A percentile compares a stretch with the other conserved stretches of the same genome.
phyloP scores from a whole-genome alignment of 2,888 invertebrate genomes.

The Labia minor region DNA sequence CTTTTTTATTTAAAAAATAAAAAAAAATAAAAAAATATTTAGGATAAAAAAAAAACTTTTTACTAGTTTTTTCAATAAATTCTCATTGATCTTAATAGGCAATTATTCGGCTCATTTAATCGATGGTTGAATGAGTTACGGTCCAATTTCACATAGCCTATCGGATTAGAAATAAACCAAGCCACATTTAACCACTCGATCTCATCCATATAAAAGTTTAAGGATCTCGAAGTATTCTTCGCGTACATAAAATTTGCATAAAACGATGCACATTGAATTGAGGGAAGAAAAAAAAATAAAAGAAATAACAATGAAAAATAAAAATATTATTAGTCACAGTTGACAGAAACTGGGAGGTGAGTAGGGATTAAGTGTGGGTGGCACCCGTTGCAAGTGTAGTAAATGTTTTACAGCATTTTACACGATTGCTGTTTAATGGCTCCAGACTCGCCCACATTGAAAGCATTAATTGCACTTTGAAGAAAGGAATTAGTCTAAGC shows the following conservation, averaged over 20 bases:
- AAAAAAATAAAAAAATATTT: too few relatives aligned
- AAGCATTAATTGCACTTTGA: not conserved
- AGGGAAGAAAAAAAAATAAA: too few relatives aligned
- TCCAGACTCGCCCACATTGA: not conserved
- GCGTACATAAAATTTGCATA: not conserved
- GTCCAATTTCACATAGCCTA: not conserved
- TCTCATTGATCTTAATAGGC: not conserved
- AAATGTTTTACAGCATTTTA: slow-evolving; percentile 13
- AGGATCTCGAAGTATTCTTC: not conserved
- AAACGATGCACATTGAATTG: not conserved
- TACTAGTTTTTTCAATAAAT: not conserved
- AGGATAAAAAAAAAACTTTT: too few relatives aligned
- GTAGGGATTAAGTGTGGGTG: not conserved
- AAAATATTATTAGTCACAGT: not conserved
- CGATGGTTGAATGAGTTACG: not conserved
- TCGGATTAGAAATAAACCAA: not conserved
- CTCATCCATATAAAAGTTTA: not conserved
- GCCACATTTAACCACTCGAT: not conserved
- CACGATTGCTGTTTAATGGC: not conserved
- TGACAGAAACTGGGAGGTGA: not conserved
- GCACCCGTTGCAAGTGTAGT: not conserved
- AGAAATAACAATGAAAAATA: too few relatives aligned
- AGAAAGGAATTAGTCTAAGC: not conserved
- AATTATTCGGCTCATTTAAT: not conserved
- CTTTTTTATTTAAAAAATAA: too few relatives aligned